Conservation (phyloP, 2,113 vertebrate species). For the Lethenteron reissneri region DNA sequence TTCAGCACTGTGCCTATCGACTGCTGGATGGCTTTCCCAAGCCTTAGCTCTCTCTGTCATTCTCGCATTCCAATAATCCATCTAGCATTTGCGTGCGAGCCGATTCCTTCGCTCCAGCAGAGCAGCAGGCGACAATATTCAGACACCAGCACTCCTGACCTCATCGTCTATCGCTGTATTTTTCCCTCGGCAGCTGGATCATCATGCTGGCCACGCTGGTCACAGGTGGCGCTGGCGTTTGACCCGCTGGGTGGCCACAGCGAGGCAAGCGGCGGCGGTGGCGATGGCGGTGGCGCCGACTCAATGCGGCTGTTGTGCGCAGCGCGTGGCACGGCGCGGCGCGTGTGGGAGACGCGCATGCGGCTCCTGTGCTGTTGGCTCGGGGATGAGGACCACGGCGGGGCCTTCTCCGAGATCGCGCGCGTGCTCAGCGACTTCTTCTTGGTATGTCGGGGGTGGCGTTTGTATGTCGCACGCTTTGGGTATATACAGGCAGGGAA, state of each 20-base stretch:
- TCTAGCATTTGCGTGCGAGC: too few species aligned
- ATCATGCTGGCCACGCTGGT: slow-evolving; percentile 45
- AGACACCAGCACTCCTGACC: too few species aligned
- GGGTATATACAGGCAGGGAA: too few species aligned
- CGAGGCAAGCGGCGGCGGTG: slow-evolving; percentile 44
- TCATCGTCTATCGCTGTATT: background rate
- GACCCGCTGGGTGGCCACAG: slow-evolving; percentile 52
- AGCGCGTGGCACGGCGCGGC: slow-evolving; percentile 39
- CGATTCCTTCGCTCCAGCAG: too few species aligned
- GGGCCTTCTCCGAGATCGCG: slow-evolving; percentile 59
- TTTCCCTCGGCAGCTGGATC: slow-evolving; percentile 41
- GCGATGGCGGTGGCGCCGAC: slow-evolving; percentile 43
- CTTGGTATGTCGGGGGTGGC: slow-evolving; percentile 28
- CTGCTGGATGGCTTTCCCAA: too few species aligned
- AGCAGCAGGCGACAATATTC: too few species aligned
- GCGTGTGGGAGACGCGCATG: slow-evolving; percentile 68
- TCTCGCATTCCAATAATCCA: too few species aligned
- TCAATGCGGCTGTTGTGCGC: slow-evolving; percentile 45
- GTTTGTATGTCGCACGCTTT: too few species aligned
- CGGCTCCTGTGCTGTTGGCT: slow-evolving; percentile 58
- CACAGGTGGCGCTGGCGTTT: slow-evolving; percentile 54
- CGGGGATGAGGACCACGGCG: slow-evolving; percentile 48
- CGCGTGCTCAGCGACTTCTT: slow-evolving; percentile 65
- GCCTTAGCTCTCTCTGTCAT: too few species aligned
- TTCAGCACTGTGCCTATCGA: too few species aligned